These are phyloP conservation scores for Labrus mixtus DNA, from an alignment of 2,113 vertebrate genomes.

Conservation along the genomic window DNA sequence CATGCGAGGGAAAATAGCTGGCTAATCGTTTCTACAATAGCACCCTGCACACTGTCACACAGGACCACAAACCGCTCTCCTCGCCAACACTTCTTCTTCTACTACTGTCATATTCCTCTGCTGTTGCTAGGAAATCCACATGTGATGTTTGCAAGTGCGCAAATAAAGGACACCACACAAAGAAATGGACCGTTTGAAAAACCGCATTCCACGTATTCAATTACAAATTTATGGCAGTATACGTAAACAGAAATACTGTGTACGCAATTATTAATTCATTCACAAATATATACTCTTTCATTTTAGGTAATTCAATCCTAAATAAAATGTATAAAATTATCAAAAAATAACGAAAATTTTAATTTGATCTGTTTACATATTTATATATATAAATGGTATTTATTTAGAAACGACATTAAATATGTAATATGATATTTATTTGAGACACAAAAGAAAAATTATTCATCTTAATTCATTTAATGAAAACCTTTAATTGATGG, in stretches of 20 bases:
- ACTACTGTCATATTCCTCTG: slow-evolving; percentile 55
- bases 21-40: slow-evolving; percentile 84
- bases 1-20: slow-evolving; percentile 80
- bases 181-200: slow-evolving; percentile 25
- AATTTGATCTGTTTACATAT: not conserved
- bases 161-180: slow-evolving; percentile 27
- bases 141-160: slow-evolving; percentile 42
- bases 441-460: not conserved
- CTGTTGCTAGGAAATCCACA: slow-evolving; percentile 60
- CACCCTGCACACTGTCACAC: slow-evolving; percentile 78
- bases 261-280: not conserved
- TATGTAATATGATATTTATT: not conserved
- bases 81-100: slow-evolving; percentile 58
- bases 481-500: not conserved
- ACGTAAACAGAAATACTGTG: too few species aligned
- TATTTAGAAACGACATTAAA: not conserved
- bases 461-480: not conserved
- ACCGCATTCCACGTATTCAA: slow-evolving; percentile 26
- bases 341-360: not conserved
- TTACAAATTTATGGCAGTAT: too few species aligned
- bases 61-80: slow-evolving; percentile 74
- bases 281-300: not conserved
- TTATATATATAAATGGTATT: not conserved
- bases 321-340: not conserved
- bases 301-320: not conserved